These are phyloP conservation scores for Lontra canadensis DNA, from an alignment of 2,113 vertebrate species.

Conservation along the genomic window DNA sequence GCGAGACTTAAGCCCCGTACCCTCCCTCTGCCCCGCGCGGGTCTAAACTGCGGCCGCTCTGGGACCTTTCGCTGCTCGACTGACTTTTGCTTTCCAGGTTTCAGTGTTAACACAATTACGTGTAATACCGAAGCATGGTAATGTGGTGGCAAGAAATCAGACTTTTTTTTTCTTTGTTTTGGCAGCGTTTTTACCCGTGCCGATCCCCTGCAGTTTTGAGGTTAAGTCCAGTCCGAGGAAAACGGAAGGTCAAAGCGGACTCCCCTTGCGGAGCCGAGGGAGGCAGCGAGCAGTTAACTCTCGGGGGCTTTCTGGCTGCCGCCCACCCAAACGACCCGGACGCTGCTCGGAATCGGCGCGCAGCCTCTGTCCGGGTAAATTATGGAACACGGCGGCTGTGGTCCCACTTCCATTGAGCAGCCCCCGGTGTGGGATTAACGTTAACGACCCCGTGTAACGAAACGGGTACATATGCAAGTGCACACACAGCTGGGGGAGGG, in stretches of 20 bases:
- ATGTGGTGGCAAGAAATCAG: rapidly evolving
- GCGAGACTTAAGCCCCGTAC: rapidly evolving
- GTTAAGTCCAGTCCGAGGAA: background rate
- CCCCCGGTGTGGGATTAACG: background rate
- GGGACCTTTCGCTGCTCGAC: rapidly evolving
- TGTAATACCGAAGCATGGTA: background rate
- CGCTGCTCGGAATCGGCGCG: background rate
- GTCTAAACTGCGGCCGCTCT: rapidly evolving
- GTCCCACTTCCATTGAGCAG: background rate
- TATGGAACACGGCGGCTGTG: background rate
- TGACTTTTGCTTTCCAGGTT: rapidly evolving
- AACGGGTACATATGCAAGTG: background rate
- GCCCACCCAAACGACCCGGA: background rate
- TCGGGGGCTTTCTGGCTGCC: background rate
- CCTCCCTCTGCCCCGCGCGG: rapidly evolving
- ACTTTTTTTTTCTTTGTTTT: background rate
- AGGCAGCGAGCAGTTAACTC: background rate
- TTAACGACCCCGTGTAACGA: background rate
- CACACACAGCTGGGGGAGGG: background rate
- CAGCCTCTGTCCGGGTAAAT: background rate
- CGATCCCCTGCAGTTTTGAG: background rate
- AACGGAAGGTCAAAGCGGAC: background rate
- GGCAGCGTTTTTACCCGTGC: background rate
- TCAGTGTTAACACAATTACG: background rate
- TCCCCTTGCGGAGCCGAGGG: background rate